Evolutionary conservation across 30 jellyfish, hydroid and myxozoan species (phyloP), one percentile per base, ranked within the genome.

Genomic region (Rhopilema esculentum): DNA sequence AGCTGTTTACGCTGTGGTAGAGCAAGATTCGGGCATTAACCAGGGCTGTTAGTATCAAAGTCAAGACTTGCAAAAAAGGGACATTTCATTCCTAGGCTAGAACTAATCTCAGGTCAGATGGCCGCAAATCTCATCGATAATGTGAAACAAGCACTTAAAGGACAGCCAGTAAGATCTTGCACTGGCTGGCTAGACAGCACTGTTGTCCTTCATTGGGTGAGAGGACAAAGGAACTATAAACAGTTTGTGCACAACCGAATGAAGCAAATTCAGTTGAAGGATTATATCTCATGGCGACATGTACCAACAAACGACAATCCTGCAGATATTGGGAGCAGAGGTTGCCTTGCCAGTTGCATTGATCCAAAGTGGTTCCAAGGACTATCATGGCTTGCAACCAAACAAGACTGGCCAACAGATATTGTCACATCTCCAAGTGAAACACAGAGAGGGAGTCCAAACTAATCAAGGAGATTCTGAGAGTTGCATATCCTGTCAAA

Each of bases 121-220:
- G 87, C 86, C 20, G 91, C 92, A 26, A 77, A 77, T 79, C 32
- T 88, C 0, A 19, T 78, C 31, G 87, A 68, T 48, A 75, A 64
- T 68, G 72, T 49, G 21, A 65, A 64, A 8, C 25, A 20, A 16
- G 76, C 77, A 49, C 68, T 77, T 27, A 0, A 22, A 27, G 27
- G 65, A 23, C 19, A 51, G 26, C 76, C 28, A 27, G 48, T 77
- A 22, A 40, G 63, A 16, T 30, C 57, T 21, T 17, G 88, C 75
- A 21, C 52, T n/a, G 91, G 67, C 23, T 82, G 92, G 97, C 80
- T 53, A 28, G 95, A 84, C 87, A 83, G 97, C 53, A 52, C 93
- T 7, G 92, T 85, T 24, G 97, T 72, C 0, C 72, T n/a, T n/a
- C n/a, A n/a, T n/a, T n/a, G n/a, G n/a, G n/a, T n/a, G n/a, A n/a